Evolutionary conservation across 2,888 invertebrate genomes (phyloP), one percentile per base, ranked within the genome.

Genomic region (Mythimna ferrago): DNA sequence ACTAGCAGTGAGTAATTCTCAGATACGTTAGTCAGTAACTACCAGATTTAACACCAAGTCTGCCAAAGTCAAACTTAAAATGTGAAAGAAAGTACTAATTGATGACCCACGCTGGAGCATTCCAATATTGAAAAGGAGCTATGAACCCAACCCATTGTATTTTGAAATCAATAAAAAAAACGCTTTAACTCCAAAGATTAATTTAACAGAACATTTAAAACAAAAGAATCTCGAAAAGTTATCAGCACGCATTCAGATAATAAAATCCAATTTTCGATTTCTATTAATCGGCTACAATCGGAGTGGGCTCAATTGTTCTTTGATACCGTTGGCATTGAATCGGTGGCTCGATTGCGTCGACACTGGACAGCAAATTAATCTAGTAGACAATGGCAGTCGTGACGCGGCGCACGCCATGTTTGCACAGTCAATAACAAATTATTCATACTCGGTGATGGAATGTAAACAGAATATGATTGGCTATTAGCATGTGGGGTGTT

Each of bases 401-500:
- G 93, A 93, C 93, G 92, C 89, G 87, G 86, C 86, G 83, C 85
- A 87, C 89, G 88, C 89, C 90, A 88, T 94, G 94, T 95, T 95
- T 95, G 93, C 91, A 85, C 91, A 94, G 95, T 95, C 95, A 95
- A 95, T 95, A 96, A 94, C 95, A 94, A 95, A 96, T 96, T 95
- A 96, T 96, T 96, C 96, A 96, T 95, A 94, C 94, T 92, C 93
- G 88, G 89, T 94, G 96, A 96, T 96, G 96, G 94, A 96, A 96
- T 96, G 95, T 95, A 96, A 96, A 96, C 96, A 96, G 94, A 95
- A 95, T 95, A 95, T 96, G 96, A 96, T 96, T 96, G 96, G 95
- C 93, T 95, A 95, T 96, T 95, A 95, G 92, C 94, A 94, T 94
- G 94, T 90, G 88, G 93, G 93, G 93, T 90, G 93, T 91, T 86